These are phyloP conservation scores for Philypnodon macrostomus DNA, from an alignment of 2,797 vertebrate genomes.

Conservation along the genomic window DNA sequence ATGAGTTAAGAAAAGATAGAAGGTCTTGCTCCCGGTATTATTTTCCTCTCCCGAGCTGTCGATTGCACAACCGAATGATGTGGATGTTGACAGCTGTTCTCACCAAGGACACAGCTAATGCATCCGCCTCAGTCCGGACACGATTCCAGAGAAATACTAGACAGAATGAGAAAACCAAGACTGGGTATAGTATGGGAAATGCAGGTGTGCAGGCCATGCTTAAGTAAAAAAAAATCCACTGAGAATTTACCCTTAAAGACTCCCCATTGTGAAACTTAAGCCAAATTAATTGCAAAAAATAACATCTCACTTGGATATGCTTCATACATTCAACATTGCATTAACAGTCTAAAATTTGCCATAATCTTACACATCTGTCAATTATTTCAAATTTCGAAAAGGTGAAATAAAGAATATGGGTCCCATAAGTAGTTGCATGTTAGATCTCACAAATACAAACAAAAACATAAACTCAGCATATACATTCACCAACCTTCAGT, in stretches of 20 bases:
- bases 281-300: conserved; percentile 9
- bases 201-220: conserved; percentile 18
- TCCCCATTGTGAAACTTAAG: conserved; percentile 16
- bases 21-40: conserved; percentile 23
- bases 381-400: background rate
- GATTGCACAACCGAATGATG: conserved; percentile 20
- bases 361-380: background rate
- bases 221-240: conserved; percentile 1
- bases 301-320: conserved; percentile 14
- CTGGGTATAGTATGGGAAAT: conserved; percentile 16
- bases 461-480: too few relatives aligned
- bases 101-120: conserved; percentile 27
- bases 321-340: conserved; percentile 3
- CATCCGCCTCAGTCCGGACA: conserved; percentile 20
- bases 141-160: conserved; percentile 21
- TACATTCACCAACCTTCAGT: too few relatives aligned
- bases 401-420: background rate
- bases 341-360: background rate
- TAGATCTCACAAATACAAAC: too few relatives aligned
- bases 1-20: conserved; percentile 28
- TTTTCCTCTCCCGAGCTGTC: conserved; percentile 31
- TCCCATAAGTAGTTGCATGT: too few relatives aligned
- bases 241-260: conserved; percentile 10
- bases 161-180: conserved; percentile 17
- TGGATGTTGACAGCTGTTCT: conserved; percentile 35